Base-by-base conservation (phyloP, 2,113 vertebrate genomes). In the Todiramphus chloris region DNA sequence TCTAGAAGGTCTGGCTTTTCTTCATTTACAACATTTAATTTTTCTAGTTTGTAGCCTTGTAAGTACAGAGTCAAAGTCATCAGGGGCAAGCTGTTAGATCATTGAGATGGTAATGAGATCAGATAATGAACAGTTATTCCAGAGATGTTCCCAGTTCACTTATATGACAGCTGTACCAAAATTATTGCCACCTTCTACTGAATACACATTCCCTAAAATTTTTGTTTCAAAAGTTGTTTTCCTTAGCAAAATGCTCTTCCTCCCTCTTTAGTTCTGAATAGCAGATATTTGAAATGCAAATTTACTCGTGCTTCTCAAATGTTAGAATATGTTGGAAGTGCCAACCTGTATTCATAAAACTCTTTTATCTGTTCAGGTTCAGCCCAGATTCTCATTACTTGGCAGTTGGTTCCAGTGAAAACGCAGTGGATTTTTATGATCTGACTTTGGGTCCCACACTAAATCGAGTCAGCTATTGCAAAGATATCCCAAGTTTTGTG, bases 361-460 rank as follows among this genome's bases (percentile, higher is more conserved):
- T 12, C 72, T 91, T 77, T 86, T 59, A 4, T 69, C 10, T 90
- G 39, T 92, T 80, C 90, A 99, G 99, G 97, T 99, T 99, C 95
- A 99, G 99, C 96, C 99, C 99, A 37, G 98, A 99, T 85, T 99
- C 99, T 23, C 98, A 98, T 33, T 99, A 99, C 96, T 93, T 99
- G 95, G 99, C 99, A 16, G 99, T 99, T 2, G 99, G 99, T 64
- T 99, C 99, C 46, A 99, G 98, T 68, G 99, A 99, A 96, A 99
- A 99, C n/a, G 98, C 99, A 3, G 99, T 99, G 16, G 99, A 99
- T 96, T 99, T 99, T 96, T 99, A 99, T 70, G 99, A 99, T 94
- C 98, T 99, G 76, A 99, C 98, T 0, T 91, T 99, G 91, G 99
- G 99, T 60, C 99, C 99, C 16, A 98, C 99, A 35, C 98, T 99